These are phyloP conservation scores for Peromyscus polionotus DNA, from an alignment of 2,113 vertebrate species.

Conservation along the genomic window DNA sequence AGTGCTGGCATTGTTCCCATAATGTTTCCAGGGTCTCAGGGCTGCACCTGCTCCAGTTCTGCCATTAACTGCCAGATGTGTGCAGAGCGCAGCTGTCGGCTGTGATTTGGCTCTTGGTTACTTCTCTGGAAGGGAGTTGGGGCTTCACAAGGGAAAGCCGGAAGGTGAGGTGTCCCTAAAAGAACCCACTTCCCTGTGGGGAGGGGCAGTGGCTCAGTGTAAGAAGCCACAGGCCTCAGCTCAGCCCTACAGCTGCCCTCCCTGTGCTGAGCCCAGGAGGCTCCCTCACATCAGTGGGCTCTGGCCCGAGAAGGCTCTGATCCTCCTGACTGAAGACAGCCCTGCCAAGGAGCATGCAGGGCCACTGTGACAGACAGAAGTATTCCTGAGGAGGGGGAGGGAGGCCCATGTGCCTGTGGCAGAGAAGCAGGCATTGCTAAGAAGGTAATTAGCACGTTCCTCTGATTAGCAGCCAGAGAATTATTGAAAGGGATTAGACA, in stretches of 20 bases:
- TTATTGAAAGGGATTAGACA: slow-evolving; percentile 71
- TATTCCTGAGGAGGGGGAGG: not conserved
- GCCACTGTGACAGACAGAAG: not conserved
- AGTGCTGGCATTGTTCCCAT: not conserved
- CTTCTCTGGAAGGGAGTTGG: not conserved
- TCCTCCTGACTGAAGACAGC: not conserved
- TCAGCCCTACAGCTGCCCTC: rapidly evolving
- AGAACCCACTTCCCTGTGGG: not conserved
- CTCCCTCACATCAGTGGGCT: not conserved
- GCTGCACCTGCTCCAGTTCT: not conserved
- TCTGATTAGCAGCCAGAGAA: slow-evolving; percentile 77
- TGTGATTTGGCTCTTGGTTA: not conserved
- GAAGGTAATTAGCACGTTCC: slow-evolving; percentile 78
- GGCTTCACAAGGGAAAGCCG: not conserved
- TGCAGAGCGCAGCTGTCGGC: not conserved
- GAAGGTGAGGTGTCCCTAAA: not conserved
- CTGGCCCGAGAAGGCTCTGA: not conserved
- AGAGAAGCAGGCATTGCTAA: slow-evolving; percentile 66
- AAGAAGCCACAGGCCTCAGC: not conserved
- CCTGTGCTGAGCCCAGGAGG: not conserved
- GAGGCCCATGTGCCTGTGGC: slow-evolving; percentile 17
- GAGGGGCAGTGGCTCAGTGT: rapidly evolving
- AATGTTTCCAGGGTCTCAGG: not conserved
- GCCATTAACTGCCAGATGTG: no score
- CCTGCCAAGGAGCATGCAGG: not conserved